phyloP scores from a whole-genome alignment of 1,140 invertebrate genomes.

The Camponotus pennsylvanicus region DNA sequence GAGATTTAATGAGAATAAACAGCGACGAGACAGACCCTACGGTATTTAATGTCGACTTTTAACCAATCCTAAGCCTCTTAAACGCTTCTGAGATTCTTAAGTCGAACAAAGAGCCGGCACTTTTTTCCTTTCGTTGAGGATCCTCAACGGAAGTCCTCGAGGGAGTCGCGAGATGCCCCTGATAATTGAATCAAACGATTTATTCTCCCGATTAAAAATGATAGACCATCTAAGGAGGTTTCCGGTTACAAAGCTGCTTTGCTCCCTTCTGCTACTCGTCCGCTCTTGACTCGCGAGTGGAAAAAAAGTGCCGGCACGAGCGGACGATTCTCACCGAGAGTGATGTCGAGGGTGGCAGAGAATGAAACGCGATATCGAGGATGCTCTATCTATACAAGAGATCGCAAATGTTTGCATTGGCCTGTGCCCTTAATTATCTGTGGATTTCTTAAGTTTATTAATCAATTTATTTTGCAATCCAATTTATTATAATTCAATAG shows the following conservation, averaged over 20 bases:
- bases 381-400: constrained; percentile 7
- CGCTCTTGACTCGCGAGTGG: constrained; percentile 60
- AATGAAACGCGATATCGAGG: constrained; percentile 73
- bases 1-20: constrained; percentile 36
- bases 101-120: constrained; percentile 82
- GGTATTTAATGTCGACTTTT: constrained; percentile 82
- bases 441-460: not conserved
- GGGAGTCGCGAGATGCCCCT: constrained; percentile 76
- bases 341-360: constrained; percentile 62
- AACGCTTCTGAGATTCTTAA: constrained; percentile 83
- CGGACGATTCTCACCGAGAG: constrained; percentile 67
- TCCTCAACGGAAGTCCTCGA: constrained; percentile 68
- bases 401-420: constrained; percentile 14
- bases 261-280: constrained; percentile 72
- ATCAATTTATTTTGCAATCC: not conserved
- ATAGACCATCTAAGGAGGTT: constrained; percentile 80
- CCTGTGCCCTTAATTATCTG: not conserved
- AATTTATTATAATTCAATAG: not conserved
- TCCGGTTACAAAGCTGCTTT: constrained; percentile 85
- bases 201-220: constrained; percentile 86
- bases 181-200: constrained; percentile 87
- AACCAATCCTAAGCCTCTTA: constrained; percentile 86
- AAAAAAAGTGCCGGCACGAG: constrained; percentile 66
- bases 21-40: constrained; percentile 46
- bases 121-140: constrained; percentile 77